Conservation (phyloP, 23 tunicate species). For the Trididemnum clinides region DNA sequence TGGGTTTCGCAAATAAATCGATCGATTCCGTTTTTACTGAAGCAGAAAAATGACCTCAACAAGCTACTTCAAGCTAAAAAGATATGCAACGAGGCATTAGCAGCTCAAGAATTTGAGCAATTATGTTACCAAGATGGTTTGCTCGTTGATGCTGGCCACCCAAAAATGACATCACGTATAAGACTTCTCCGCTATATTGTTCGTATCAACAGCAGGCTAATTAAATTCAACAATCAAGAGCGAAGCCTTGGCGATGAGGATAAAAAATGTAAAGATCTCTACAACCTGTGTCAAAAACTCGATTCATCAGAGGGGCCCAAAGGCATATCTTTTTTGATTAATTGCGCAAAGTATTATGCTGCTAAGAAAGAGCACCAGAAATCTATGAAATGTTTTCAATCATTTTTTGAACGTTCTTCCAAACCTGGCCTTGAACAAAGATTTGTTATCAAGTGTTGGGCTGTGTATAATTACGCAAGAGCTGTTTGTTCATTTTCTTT, state of each 20-base stretch:
- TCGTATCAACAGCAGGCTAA: constrained; percentile 1
- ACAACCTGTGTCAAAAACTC: background rate
- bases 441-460: constrained; percentile 23
- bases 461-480: constrained; percentile 26
- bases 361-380: background rate
- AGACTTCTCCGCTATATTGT: constrained; percentile 15
- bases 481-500: background rate
- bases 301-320: background rate
- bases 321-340: background rate
- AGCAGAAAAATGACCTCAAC: background rate
- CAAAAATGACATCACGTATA: background rate
- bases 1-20: background rate
- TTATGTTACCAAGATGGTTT: constrained; percentile 37
- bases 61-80: background rate
- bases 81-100: background rate
- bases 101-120: background rate
- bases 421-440: background rate
- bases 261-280: background rate
- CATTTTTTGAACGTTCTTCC: background rate
- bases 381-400: constrained; percentile 12
- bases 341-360: constrained; percentile 47
- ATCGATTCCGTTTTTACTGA: background rate
- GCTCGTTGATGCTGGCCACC: constrained; percentile 5
- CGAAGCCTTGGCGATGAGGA: background rate
- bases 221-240: background rate